Conservation (phyloP, 2,888 invertebrate genomes). For the Perdita meconis region DNA sequence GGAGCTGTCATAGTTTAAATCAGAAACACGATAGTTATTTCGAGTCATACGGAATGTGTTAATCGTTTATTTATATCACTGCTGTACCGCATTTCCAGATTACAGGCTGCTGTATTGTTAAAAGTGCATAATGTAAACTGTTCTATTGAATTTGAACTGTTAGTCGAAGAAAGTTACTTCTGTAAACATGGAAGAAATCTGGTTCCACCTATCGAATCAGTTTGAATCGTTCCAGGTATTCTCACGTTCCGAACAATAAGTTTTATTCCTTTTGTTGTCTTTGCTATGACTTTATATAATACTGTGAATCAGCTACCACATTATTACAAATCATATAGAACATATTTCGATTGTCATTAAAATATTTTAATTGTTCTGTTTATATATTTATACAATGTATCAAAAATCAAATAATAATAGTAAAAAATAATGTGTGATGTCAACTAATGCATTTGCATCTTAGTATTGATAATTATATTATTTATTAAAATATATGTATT, state of each 20-base stretch:
- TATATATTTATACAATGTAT: background rate
- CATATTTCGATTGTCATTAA: background rate
- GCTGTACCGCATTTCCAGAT: constrained; percentile 75
- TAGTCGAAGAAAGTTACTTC: background rate
- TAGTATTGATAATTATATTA: background rate
- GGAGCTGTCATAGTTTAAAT: constrained; percentile 42
- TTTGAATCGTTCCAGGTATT: constrained; percentile 81
- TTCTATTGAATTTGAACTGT: constrained; percentile 23
- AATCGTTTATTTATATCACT: constrained; percentile 82
- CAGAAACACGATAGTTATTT: constrained; percentile 78
- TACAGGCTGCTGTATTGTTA: constrained; percentile 49
- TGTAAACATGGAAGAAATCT: constrained; percentile 81
- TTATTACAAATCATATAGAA: background rate
- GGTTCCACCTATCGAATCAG: constrained; percentile 79
- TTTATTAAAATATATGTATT: background rate
- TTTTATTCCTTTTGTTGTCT: background rate
- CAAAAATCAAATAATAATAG: background rate
- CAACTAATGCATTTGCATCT: background rate
- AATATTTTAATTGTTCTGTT: background rate
- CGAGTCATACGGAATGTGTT: constrained; percentile 78
- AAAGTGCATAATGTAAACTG: constrained; percentile 46
- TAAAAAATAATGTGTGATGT: background rate
- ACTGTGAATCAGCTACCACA: background rate
- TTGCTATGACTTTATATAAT: background rate
- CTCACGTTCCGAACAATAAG: constrained; percentile 18